Base-by-base conservation (phyloP, 2,888 invertebrate species). In the Muschampia plurimacula region DNA sequence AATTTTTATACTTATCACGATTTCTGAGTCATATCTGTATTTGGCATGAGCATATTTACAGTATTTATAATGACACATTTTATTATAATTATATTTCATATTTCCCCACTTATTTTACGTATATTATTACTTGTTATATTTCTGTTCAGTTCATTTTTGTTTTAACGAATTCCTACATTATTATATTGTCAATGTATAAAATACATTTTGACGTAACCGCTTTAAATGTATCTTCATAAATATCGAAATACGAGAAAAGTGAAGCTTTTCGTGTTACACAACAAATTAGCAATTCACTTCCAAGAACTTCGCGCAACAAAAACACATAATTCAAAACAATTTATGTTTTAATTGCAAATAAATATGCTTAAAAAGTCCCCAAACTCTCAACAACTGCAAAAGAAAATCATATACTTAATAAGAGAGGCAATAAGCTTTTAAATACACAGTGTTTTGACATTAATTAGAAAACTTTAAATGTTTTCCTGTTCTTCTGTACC, bases 21-120 rank as follows among this genome's bases (percentile, higher is more conserved):
- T 77, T 74, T 77, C 76, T 79, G 77, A 75, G 78, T 75, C 74
- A 79, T 77, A 79, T 69, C 59, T 85, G 84, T 86, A 88, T 86
- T 87, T 86, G 86, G 90, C 90, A 90, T 90, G 90, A 86, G 87
- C 86, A 86, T 83, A 82, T 79, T 80, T 81, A 79, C 69, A 22
- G 69, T 73, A 74, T 73, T 74, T 76, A 75, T 67, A 49, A 70
- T 46, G 59, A 69, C 67, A 76, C 76, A 75, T 73, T 74, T 76
- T 75, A 59, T 59, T 59, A 65, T 67, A 62, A 67, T 73, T 74
- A 76, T 75, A 75, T 74, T 75, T 73, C 62, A 67, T 22, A 67
- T 72, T 62, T 41, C 55, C 63, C 72, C 55, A 73, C 65, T 74
- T 65, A 67, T 73, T 74, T 72, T 72, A 74, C 22, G 63, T 71